Evolutionary conservation across 1,140 invertebrate species (phyloP).

Genomic region (Sesamia nonagrioides): DNA sequence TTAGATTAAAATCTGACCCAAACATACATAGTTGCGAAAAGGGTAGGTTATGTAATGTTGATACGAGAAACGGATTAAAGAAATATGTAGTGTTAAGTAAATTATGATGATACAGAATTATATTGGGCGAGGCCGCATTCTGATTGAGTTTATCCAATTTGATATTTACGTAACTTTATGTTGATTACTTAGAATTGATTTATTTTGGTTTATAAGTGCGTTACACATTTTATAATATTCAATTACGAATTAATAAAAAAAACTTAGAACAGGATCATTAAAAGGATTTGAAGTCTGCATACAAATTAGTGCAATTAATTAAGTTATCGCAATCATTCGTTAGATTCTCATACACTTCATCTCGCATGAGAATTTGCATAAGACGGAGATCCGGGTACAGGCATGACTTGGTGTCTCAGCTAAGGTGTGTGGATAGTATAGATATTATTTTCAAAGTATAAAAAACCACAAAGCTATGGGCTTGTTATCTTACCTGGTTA

Average conservation of each 20-base stretch:
- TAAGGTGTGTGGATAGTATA: too few species aligned
- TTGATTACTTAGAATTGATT: neutral
- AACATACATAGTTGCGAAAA: too few species aligned
- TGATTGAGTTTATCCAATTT: neutral
- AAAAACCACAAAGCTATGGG: too few species aligned
- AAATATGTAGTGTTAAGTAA: too few species aligned
- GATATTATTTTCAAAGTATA: too few species aligned
- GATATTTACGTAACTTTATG: neutral
- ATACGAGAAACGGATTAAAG: too few species aligned
- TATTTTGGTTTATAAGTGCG: neutral
- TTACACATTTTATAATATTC: neutral
- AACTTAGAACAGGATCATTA: neutral
- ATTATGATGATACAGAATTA: too few species aligned
- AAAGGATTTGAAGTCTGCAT: neutral
- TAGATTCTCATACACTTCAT: too few species aligned
- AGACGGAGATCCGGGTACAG: neutral
- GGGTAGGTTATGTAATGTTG: too few species aligned
- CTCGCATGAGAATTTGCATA: neutral
- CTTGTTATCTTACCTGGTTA: too few species aligned
- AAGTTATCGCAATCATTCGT: neutral
- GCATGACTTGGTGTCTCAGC: too few species aligned
- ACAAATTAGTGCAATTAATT: neutral
- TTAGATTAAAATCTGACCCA: too few species aligned
- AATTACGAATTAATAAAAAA: neutral
- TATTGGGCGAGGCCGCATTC: neutral